Evolutionary conservation across 1,140 invertebrate genomes (phyloP).

Genomic region (Drosophila asahinai): DNA sequence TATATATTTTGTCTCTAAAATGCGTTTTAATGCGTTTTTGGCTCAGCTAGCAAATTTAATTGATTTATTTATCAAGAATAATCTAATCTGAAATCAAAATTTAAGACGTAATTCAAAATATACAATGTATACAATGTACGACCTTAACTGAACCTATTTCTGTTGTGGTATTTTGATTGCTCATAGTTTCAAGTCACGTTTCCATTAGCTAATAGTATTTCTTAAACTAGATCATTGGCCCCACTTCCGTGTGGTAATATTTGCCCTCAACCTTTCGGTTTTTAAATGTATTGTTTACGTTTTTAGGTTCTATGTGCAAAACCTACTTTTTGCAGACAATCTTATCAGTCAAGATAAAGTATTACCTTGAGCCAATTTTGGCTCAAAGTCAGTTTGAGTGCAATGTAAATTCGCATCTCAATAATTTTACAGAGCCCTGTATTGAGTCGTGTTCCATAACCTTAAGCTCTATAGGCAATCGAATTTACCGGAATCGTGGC

Average conservation of each 20-base stretch:
- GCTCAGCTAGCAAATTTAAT: neutral
- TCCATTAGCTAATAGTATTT: slow-evolving; percentile 7
- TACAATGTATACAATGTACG: neutral
- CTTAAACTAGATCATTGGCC: slow-evolving; percentile 2
- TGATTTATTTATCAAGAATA: slow-evolving; percentile 9
- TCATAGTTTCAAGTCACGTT: slow-evolving; percentile 23
- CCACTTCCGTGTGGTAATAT: slow-evolving; percentile 20
- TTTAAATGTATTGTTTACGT: neutral
- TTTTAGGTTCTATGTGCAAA: slow-evolving; percentile 1
- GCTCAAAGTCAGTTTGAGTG: slow-evolving; percentile 1
- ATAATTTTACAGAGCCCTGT: neutral
- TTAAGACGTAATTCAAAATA: neutral
- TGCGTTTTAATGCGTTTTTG: neutral
- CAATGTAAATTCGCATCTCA: neutral
- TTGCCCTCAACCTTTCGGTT: neutral
- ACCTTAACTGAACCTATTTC: slow-evolving; percentile 8
- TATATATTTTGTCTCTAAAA: neutral
- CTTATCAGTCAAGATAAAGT: slow-evolving; percentile 29
- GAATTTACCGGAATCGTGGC: slow-evolving; percentile 1
- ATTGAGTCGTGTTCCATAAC: neutral
- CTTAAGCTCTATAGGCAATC: neutral
- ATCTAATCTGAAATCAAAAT: slow-evolving; percentile 8
- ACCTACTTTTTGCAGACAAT: slow-evolving; percentile 22
- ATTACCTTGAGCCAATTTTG: slow-evolving; percentile 18
- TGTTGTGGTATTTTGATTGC: slow-evolving; percentile 13